Base-by-base conservation (phyloP, 2,888 invertebrate species). In the Aphodius sticticus region DNA sequence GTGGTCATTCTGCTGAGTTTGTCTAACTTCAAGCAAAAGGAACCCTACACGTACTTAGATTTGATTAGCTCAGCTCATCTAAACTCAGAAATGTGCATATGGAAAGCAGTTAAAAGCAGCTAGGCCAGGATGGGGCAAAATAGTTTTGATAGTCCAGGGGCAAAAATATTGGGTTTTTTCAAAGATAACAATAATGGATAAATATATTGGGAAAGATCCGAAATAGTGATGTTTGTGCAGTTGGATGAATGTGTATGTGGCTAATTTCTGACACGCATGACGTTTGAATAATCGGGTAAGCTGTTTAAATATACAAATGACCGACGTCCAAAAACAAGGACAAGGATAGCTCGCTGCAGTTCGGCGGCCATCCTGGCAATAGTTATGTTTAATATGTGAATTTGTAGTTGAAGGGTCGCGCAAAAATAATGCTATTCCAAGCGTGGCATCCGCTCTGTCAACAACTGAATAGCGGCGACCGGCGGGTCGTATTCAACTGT, bases 381-480 rank as follows among this genome's bases (percentile, higher is more conserved):
- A 53, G 53, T 53, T 53, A 53, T 53, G 53, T 53, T 53, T 53
- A 53, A 53, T 53, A 53, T 53, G 53, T 12, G 53, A 53, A 53
- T 53, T 53, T 53, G 53, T 53, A 53, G 53, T 53, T 53, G 53
- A 53, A 53, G 53, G 53, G 9, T 12, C 7, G 53, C 9, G 53
- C 53, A 53, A 53, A 53, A 53, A 53, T 53, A 53, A 53, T 53
- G 53, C 53, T 53, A 53, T 53, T 53, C 53, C 53, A 53, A 53
- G 53, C 53, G 53, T 53, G 53, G 53, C 53, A 53, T 7, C 53
- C 53, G 53, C 53, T 9, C 53, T 53, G 53, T 53, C 53, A 53
- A 53, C 53, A 53, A 53, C 53, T 53, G 53, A 53, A 53, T 12
- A 53, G 53, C 53, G 53, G 2, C 12, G 53, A 53, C 7, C 53